Evolutionary conservation across 2,797 vertebrate species (phyloP), one percentile per base, ranked within the genome.

Genomic region (Acanthopagrus latus): DNA sequence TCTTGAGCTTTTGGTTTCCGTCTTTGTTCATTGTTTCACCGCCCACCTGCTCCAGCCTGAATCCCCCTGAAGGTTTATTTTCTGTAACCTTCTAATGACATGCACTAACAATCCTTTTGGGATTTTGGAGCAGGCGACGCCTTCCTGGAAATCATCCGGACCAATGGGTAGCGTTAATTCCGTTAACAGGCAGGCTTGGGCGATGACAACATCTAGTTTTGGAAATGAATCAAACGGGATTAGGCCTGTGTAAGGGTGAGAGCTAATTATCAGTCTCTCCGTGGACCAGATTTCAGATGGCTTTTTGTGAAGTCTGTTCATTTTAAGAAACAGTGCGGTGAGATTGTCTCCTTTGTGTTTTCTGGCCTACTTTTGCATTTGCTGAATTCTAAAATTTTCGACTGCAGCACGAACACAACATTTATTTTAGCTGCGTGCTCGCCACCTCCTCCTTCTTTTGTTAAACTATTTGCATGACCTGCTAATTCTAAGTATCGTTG

Each of bases 51-150:
- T 80, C 25, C 25, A 51, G 64, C 12, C 74, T 59, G 54, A 84
- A 71, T 79, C 59, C 64, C 48, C 57, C 43, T 18, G 46, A 71
- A 44, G 75, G 57, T 84, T 82, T 82, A 73, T 81, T 86, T 79
- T 67, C 60, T 69, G 5, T 76, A 82, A 87, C 71, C 82, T 83
- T 81, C 87, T 81, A 83, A 88, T 89, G 60, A 83, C 76, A 76
- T 76, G 80, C 33, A 63, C 65, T 72, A 81, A 86, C 71, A 83
- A 64, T 25, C 51, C 70, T 83, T 81, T 60, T 33, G 60, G 68
- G 64, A 85, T 86, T 89, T 89, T 82, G 62, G 64, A 60, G 57
- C 64, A 78, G 54, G 52, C 38, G 38, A 55, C 18, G 20, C 48
- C 68, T 74, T 73, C 55, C 11, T 64, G 46, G 47, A 83, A 82